These are phyloP conservation scores for Phalanger gymnotis DNA, from an alignment of 2,797 vertebrate genomes.

Conservation along the genomic window DNA sequence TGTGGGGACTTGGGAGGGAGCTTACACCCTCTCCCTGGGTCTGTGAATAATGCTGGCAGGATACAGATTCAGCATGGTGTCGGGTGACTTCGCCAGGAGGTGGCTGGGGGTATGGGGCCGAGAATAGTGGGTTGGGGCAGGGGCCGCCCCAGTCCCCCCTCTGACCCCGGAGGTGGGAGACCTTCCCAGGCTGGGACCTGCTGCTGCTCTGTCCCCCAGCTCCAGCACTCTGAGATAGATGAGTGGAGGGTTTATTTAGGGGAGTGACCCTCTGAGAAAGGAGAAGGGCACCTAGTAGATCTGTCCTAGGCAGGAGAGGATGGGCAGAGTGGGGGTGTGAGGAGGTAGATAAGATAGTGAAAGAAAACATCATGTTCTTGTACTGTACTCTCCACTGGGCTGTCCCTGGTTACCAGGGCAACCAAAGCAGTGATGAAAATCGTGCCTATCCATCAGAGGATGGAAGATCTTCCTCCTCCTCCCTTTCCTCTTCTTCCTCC, in stretches of 20 bases:
- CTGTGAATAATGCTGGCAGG: neutral
- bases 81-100: neutral
- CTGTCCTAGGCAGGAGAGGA: neutral
- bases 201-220: neutral
- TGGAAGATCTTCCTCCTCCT: slow-evolving; percentile 75
- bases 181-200: neutral
- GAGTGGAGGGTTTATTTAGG: neutral
- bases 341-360: slow-evolving; percentile 73
- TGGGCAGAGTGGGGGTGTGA: slow-evolving; percentile 65
- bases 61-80: neutral
- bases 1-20: slow-evolving; percentile 36
- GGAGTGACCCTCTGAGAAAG: slow-evolving; percentile 5
- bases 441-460: slow-evolving; percentile 76
- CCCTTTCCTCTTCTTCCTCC: slow-evolving; percentile 64
- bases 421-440: slow-evolving; percentile 80
- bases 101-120: neutral
- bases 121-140: neutral
- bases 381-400: slow-evolving; percentile 78
- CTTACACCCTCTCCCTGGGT: neutral
- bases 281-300: neutral
- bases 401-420: slow-evolving; percentile 80
- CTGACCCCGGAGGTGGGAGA: neutral
- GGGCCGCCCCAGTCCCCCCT: rapidly evolving
- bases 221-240: neutral
- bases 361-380: slow-evolving; percentile 80